Evolutionary conservation across 2,888 invertebrate species (phyloP).

Genomic region (Troides helena): DNA sequence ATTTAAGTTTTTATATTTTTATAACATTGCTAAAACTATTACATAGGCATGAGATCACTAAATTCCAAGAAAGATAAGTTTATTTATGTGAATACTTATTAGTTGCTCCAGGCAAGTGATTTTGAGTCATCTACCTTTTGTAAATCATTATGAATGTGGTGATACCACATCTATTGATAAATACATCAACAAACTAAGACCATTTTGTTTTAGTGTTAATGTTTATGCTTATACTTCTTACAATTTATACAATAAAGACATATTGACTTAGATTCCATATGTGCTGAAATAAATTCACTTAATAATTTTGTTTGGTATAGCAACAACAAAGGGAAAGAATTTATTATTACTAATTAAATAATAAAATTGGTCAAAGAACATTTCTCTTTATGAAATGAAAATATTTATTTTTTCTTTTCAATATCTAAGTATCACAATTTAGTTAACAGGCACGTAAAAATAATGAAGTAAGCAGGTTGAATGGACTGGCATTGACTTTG

Average conservation of each 20-base stretch:
- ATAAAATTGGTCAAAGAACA: too few species aligned
- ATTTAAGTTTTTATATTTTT: background rate
- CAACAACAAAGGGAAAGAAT: too few species aligned
- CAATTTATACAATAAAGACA: too few species aligned
- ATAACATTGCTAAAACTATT: background rate
- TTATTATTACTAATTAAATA: too few species aligned
- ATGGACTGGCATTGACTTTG: slow-evolving; percentile 21
- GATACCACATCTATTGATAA: background rate
- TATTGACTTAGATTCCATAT: too few species aligned
- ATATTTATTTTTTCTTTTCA: too few species aligned
- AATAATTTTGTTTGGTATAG: too few species aligned
- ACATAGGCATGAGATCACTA: slow-evolving; percentile 47
- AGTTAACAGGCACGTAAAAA: background rate
- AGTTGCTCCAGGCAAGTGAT: slow-evolving; percentile 31
- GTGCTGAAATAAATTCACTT: too few species aligned
- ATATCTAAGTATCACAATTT: too few species aligned
- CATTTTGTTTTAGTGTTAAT: too few species aligned
- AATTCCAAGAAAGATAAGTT: slow-evolving; percentile 51
- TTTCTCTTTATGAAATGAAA: too few species aligned
- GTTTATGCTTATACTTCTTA: too few species aligned
- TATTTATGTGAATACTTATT: slow-evolving; percentile 33
- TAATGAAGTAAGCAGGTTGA: background rate
- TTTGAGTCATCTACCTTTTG: slow-evolving; percentile 39
- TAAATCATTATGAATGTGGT: slow-evolving; percentile 28
- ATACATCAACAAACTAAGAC: background rate